These are phyloP conservation scores for Eilema sororculum DNA, from an alignment of 2,888 invertebrate genomes.

Conservation along the genomic window DNA sequence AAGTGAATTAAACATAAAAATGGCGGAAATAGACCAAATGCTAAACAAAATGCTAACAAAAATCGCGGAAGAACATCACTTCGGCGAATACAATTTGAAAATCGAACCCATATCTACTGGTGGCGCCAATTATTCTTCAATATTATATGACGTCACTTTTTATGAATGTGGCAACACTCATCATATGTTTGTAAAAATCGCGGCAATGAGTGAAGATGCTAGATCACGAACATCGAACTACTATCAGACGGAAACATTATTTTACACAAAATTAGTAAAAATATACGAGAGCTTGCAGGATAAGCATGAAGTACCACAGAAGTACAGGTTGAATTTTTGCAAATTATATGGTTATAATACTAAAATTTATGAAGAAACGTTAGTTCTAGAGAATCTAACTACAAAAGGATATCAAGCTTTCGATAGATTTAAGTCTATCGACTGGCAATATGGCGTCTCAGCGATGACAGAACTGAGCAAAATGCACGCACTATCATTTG, in stretches of 20 bases:
- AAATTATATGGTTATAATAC: conserved; percentile 62
- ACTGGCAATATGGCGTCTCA: conserved; percentile 67
- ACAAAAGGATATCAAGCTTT: conserved; percentile 60
- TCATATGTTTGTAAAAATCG: conserved; percentile 67
- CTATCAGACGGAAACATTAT: conserved; percentile 61
- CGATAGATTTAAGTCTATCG: conserved; percentile 63
- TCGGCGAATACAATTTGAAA: conserved; percentile 40
- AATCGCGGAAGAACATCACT: conserved; percentile 47
- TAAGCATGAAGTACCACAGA: conserved; percentile 50
- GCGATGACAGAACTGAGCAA: conserved; percentile 68
- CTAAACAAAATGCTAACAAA: conserved; percentile 21
- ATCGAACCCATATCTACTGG: conserved; percentile 49
- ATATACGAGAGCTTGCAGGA: conserved; percentile 59
- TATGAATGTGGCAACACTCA: conserved; percentile 41
- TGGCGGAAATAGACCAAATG: conserved; percentile 27
- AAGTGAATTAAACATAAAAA: conserved; percentile 5
- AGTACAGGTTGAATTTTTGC: conserved; percentile 59
- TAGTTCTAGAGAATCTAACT: conserved; percentile 70
- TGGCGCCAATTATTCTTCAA: conserved; percentile 63
- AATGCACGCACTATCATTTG: conserved; percentile 75
- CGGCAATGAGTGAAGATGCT: conserved; percentile 58
- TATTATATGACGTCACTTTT: conserved; percentile 49
- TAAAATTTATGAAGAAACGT: conserved; percentile 57
- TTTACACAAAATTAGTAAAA: conserved; percentile 60
- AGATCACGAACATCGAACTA: conserved; percentile 50